These are phyloP conservation scores for Seira ritae DNA, from an alignment of 2,888 invertebrate species.

Conservation along the genomic window DNA sequence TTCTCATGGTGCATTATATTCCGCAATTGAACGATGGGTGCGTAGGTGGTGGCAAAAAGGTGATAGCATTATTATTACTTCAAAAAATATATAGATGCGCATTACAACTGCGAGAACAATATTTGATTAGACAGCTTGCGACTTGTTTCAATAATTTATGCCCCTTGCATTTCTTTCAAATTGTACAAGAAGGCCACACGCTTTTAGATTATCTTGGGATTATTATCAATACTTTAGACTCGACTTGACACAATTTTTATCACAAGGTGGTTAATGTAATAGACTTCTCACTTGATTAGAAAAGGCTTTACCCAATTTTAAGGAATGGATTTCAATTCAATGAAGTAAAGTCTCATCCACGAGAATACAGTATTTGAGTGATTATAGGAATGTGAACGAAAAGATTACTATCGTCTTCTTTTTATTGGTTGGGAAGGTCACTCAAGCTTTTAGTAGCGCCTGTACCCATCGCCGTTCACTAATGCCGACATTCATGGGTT, in stretches of 20 bases:
- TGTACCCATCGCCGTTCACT: too few relatives aligned
- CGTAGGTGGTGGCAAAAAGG: not conserved
- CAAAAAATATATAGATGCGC: too few relatives aligned
- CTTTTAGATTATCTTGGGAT: slow-evolving; percentile 42
- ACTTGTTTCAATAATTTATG: not conserved
- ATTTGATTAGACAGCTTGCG: not conserved
- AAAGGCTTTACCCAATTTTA: not conserved
- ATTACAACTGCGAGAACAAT: not conserved
- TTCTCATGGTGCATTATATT: not conserved
- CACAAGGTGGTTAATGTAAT: slow-evolving; percentile 25
- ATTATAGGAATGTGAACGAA: too few relatives aligned
- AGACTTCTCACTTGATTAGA: slow-evolving; percentile 45
- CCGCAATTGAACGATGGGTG: not conserved
- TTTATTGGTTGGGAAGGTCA: too few relatives aligned
- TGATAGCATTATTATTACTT: not conserved
- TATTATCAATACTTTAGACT: slow-evolving; percentile 39
- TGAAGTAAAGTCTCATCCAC: not conserved
- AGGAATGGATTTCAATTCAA: not conserved
- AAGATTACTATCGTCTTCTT: too few relatives aligned
- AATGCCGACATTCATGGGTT: too few relatives aligned
- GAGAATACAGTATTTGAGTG: not conserved
- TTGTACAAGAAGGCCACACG: not conserved
- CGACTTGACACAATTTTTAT: slow-evolving; percentile 61
- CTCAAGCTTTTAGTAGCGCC: too few relatives aligned
- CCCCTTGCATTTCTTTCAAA: not conserved